phyloP scores from a whole-genome alignment of 2,888 invertebrate genomes.

The Steromphala cineraria region DNA sequence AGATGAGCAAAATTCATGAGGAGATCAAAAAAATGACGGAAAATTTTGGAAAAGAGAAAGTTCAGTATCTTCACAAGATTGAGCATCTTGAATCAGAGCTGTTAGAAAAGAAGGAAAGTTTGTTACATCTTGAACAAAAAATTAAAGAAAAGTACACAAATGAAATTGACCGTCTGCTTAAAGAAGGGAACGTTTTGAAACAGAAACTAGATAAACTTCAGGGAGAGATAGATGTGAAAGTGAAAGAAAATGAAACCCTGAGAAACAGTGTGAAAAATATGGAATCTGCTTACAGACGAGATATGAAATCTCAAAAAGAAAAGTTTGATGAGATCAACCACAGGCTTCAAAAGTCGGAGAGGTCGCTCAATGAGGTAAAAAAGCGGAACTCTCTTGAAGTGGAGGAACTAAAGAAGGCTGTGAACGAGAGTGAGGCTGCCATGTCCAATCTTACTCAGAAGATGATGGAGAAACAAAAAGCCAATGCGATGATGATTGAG shows the following conservation, averaged over 20 bases:
- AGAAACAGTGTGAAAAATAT: slow-evolving; percentile 26
- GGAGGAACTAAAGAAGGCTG: not conserved
- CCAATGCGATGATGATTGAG: slow-evolving; percentile 46
- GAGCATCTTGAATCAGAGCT: slow-evolving; percentile 37
- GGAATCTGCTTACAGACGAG: slow-evolving; percentile 20
- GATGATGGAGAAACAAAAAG: slow-evolving; percentile 36
- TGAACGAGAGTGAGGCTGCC: not conserved
- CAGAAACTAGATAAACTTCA: slow-evolving; percentile 19
- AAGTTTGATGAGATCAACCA: slow-evolving; percentile 7
- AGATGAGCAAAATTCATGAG: not conserved
- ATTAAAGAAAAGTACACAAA: slow-evolving; percentile 36
- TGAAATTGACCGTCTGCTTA: slow-evolving; percentile 24
- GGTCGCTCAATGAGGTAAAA: not conserved
- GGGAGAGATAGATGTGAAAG: slow-evolving; percentile 27
- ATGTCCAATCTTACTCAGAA: slow-evolving; percentile 1
- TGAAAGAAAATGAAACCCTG: slow-evolving; percentile 38
- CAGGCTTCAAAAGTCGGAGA: not conserved
- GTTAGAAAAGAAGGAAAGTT: slow-evolving; percentile 19
- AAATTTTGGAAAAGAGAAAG: not conserved
- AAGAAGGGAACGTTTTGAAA: not conserved
- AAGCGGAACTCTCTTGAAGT: not conserved
- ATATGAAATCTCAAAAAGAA: slow-evolving; percentile 18
- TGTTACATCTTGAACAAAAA: slow-evolving; percentile 29
- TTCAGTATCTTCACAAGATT: not conserved
- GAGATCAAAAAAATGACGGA: not conserved